Evolutionary conservation across 2,888 invertebrate genomes (phyloP), one percentile per base, ranked within the genome.

Genomic region (Noctua comes): DNA sequence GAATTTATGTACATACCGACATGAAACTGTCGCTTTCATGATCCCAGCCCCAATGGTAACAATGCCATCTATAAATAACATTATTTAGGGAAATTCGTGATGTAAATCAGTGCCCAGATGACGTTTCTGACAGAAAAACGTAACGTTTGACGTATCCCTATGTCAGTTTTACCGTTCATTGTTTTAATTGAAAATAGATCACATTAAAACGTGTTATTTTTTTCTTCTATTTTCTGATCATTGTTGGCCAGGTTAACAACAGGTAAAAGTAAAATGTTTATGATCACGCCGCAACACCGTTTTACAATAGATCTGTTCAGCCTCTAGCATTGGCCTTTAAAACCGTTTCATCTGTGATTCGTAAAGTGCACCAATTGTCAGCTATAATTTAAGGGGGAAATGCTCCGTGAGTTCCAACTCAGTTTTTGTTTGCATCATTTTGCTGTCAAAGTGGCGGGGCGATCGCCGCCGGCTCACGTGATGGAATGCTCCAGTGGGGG

Each of bases 391-490:
- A 84, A 83, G 51, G 80, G 68, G 48, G 79, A 84, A 84, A 84
- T 77, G 73, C 76, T 79, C 40, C 27, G 31, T 77, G 66, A 76
- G 76, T 85, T 79, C 48, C 27, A 43, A 76, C 66, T 76, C 59
- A 73, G 79, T 90, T 91, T 93, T 93, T 91, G 91, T 90, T 86
- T 86, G 86, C 83, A 89, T 91, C 89, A 92, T 92, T 93, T 91
- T 87, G 88, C 91, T 89, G 92, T 93, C 92, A 91, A 89, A 90
- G 89, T 86, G 88, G 80, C 81, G 84, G 79, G 43, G 27, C 65
- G 62, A 82, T 51, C 54, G 89, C 91, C 92, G 88, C 82, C 86
- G 88, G 92, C 87, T 85, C 87, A 88, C 93, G 93, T 93, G 94
- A 93, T 90, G 93, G 93, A 93, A 94, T 93, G 94, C 90, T 82